Evolutionary conservation across 2,888 invertebrate species (phyloP), one percentile per base, ranked within the genome.

Genomic region (Margaritifera margaritifera): DNA sequence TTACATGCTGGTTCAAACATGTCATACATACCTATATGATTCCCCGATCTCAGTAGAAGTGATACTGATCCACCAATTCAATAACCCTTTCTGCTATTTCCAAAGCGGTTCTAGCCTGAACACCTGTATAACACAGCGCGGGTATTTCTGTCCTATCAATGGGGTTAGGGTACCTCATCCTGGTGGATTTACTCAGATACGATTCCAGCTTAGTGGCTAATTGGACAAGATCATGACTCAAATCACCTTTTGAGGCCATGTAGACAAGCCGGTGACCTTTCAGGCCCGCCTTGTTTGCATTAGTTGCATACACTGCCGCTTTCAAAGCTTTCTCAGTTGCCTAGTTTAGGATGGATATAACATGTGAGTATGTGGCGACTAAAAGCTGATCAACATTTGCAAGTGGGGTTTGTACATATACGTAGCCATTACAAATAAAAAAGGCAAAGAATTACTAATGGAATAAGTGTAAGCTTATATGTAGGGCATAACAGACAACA

Each of bases 131-230:
- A 11, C 71, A 24, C 27, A 60, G 66, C 6, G 74, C 62, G 5
- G 74, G 74, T 11, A 68, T 69, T 2, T 64, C 50, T 6, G 66
- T 66, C 31, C 68, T 53, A 6, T 59, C 53, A 4, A 51, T 2
- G 5, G 54, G 51, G 55, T 74, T 66, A 8, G 74, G 74, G 55
- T 71, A 71, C 15, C 71, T 53, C 65, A 74, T 61, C 57, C 66
- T 69, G 8, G 69, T 58, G 51, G 64, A 58, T 15, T 66, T 56
- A 8, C 69, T 67, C 8, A 74, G 52, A 20, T 27, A 52, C 0
- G 31, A 54, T 42, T 62, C 64, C 6, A 74, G n/a, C 42, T 55
- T 52, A 8, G 50, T 25, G n/a, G 69, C 72, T n/a, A n/a, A n/a
- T n/a, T n/a, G n/a, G n/a, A n/a, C n/a, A n/a, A n/a, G n/a, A n/a